Base-by-base conservation (phyloP, 2,113 vertebrate genomes). In the Xiphophorus hellerii region DNA sequence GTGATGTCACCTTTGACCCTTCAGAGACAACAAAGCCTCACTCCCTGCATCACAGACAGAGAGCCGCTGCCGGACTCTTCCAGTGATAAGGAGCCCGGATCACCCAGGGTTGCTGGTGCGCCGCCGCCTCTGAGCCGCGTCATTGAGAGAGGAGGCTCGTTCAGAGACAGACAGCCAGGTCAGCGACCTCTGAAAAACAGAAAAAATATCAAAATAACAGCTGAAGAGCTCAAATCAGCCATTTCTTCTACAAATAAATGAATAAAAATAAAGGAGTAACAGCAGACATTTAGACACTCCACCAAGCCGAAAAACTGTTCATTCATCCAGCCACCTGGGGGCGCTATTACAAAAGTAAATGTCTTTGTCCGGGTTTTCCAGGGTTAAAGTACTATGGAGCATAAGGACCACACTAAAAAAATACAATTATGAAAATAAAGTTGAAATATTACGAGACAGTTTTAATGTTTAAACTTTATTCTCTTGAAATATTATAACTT, bases 41-140 rank as follows among this genome's bases (percentile, higher is more conserved):
- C 83, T 5, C 88, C 93, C 20, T 93, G 91, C 81, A 93, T 94
- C 89, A 93, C 90, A 1, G 93, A 94, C 87, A 85, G 93, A 77
- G 92, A 93, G 35, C 88, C 88, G 1, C 88, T 90, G 37, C 84
- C 90, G 0, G 93, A 94, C 72, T 80, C 87, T 2, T 77, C 79
- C 74, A 88, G 76, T 6, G 90, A 91, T 17, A 93, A 90, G 74
- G 93, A 94, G 20, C 87, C 92, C 0, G 81, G 89, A 3, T 93
- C 92, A 0, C 93, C 93, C 51, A 81, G 74, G 77, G 33, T 86
- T 2, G 60, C 84, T 1, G 90, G 93, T 64, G 78, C 76, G 5
- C 84, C 84, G 3, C 89, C 90, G 0, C 85, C 89, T 42, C 3
- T 75, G 66, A 67, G 70, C 17, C 78, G 80, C 64, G 76, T 90